Percentiles rank a stretch among this genome's conserved stretches.
These are phyloP conservation scores for Oscheius myriophilus DNA, from an alignment of 2,888 invertebrate species.

Conservation along the genomic window DNA sequence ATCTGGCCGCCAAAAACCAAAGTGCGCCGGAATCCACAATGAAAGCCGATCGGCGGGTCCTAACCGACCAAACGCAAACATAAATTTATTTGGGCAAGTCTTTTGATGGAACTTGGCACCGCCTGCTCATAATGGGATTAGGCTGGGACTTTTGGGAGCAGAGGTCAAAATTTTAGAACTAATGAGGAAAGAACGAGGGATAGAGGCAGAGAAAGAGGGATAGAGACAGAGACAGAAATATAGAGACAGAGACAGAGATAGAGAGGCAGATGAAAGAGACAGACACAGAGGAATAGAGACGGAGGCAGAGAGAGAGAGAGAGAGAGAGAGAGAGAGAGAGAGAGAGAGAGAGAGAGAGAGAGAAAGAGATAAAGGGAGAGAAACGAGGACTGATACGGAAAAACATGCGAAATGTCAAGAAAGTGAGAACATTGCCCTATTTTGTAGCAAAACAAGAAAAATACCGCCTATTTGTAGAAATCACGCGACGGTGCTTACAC, in stretches of 20 bases:
- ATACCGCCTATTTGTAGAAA: slow-evolving; percentile 6
- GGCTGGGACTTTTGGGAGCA: no score
- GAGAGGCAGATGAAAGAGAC: neutral
- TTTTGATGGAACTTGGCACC: no score
- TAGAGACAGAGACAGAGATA: neutral
- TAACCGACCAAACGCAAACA: no score
- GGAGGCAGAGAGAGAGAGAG: slow-evolving; percentile 3
- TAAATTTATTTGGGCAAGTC: no score
- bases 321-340: slow-evolving; percentile 10
- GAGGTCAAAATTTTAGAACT: neutral
- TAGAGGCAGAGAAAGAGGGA: neutral
- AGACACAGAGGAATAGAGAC: neutral
- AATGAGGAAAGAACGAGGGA: neutral
- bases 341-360: slow-evolving; percentile 4
- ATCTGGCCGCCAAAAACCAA: neutral
- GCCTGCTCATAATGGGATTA: no score
- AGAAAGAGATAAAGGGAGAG: neutral
- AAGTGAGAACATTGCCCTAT: no score
- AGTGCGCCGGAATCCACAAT: no score
- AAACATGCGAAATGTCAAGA: neutral
- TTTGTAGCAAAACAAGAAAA: no score
- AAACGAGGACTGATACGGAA: neutral
- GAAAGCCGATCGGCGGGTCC: no score
- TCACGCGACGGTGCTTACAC: no score
- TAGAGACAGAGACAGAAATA: no score